A percentile compares a stretch with the other conserved stretches of the same genome.
These are phyloP conservation scores for Aplidium turbinatum DNA, from an alignment of 23 tunicate genomes.

Conservation along the genomic window DNA sequence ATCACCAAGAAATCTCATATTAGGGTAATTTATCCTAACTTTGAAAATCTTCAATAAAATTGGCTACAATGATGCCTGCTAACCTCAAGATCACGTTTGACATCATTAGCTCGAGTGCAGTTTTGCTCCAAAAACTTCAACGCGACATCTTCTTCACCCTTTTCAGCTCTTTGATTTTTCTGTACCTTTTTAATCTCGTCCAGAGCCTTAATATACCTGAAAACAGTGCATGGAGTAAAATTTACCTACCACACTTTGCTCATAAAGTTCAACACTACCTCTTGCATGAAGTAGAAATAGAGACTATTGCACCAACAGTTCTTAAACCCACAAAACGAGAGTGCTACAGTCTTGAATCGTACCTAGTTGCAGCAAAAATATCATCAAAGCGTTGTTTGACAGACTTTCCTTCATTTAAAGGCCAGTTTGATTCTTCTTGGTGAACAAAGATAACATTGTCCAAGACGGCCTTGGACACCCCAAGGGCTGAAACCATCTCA, in stretches of 20 bases:
- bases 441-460: slow-evolving; percentile 92
- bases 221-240: slow-evolving; percentile 8
- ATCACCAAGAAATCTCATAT: too few relatives aligned
- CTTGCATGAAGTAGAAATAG: background rate
- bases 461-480: slow-evolving; percentile 81
- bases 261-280: background rate
- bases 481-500: slow-evolving; percentile 74
- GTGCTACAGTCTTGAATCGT: background rate
- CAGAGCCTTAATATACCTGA: slow-evolving; percentile 82
- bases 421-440: slow-evolving; percentile 97
- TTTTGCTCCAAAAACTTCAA: slow-evolving; percentile 46
- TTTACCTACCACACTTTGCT: background rate
- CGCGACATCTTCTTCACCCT: slow-evolving; percentile 37
- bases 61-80: slow-evolving; percentile 6
- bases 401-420: slow-evolving; percentile 76
- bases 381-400: slow-evolving; percentile 89
- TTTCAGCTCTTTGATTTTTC: slow-evolving; percentile 37
- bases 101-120: slow-evolving; percentile 33
- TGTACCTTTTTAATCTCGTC: slow-evolving; percentile 72
- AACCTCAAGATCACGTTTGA: slow-evolving; percentile 26
- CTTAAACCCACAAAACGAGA: background rate
- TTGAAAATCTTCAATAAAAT: too few relatives aligned
- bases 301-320: background rate
- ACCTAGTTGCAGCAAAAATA: slow-evolving; percentile 91
- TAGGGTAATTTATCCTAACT: too few relatives aligned